A percentile compares a stretch with the other conserved stretches of the same genome.
These are phyloP conservation scores for Anoplius nigerrimus DNA, from an alignment of 2,888 invertebrate species.

Conservation along the genomic window DNA sequence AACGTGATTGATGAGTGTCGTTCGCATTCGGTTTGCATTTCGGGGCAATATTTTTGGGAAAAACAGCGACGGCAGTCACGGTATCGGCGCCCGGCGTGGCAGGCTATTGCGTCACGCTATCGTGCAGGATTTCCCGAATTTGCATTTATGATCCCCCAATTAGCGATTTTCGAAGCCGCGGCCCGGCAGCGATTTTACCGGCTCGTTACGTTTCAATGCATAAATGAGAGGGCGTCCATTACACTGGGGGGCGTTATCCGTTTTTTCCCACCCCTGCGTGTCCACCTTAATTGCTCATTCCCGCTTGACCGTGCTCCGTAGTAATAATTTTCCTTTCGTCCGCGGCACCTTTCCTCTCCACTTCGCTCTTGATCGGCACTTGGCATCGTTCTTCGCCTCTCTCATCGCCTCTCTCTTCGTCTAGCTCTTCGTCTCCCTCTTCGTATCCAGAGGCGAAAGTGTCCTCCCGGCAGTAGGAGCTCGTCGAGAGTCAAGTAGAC, in stretches of 20 bases:
- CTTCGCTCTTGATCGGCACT: too few species aligned
- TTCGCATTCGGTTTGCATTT: conserved; percentile 50
- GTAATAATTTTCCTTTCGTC: too few species aligned
- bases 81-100: too few species aligned
- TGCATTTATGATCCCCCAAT: conserved; percentile 59
- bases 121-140: conserved; percentile 44
- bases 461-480: too few species aligned
- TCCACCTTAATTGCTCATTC: conserved; percentile 18
- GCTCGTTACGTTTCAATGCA: conserved; percentile 43
- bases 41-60: conserved; percentile 48
- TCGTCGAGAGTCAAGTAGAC: too few species aligned
- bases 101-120: conserved; percentile 12
- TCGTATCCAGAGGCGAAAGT: too few species aligned
- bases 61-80: conserved; percentile 2
- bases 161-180: conserved; percentile 47
- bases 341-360: too few species aligned
- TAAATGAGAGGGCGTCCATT: conserved; percentile 41
- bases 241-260: conserved; percentile 24
- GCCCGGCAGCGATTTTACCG: conserved; percentile 28
- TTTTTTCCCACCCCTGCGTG: conserved; percentile 22
- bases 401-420: too few species aligned
- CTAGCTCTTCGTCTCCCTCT: too few species aligned
- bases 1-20: conserved; percentile 55
- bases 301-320: neutral
- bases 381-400: too few species aligned